Conservation (phyloP, 2,113 vertebrate genomes). For the Epinephelus cyanopodus region DNA sequence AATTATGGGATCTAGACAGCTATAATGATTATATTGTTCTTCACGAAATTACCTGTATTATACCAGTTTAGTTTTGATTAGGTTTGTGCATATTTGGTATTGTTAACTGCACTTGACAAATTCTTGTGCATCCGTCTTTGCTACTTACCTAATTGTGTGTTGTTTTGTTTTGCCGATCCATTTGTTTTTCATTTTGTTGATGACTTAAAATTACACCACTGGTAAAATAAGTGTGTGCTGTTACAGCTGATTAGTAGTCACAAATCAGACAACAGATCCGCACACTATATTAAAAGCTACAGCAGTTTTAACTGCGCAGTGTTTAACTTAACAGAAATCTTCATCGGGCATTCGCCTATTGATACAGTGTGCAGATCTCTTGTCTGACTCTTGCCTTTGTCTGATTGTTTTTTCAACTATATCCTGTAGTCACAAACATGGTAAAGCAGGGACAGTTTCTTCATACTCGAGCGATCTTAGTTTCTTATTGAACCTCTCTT, state of each 20-base stretch:
- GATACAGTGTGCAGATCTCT: too few relatives aligned
- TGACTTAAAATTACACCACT: neutral
- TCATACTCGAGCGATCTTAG: conserved; percentile 8
- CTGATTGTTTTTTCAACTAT: too few relatives aligned
- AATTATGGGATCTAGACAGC: neutral
- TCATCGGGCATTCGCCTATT: too few relatives aligned
- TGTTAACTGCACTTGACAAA: neutral
- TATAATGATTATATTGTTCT: neutral
- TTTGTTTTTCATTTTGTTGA: neutral
- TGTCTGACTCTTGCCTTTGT: too few relatives aligned
- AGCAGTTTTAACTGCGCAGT: too few relatives aligned
- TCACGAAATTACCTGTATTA: neutral
- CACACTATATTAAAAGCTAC: too few relatives aligned
- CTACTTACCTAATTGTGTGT: neutral
- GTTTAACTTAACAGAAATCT: too few relatives aligned
- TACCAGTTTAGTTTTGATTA: neutral
- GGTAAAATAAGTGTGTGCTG: neutral
- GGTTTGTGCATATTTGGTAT: neutral
- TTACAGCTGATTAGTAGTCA: neutral
- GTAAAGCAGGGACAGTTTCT: neutral
- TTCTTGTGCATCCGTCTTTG: neutral
- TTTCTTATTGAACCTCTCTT: conserved; percentile 2
- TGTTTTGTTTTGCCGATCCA: neutral
- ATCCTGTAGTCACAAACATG: neutral
- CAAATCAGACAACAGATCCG: neutral